Base-by-base conservation (phyloP, 2,888 invertebrate genomes). In the Cerastoderma edule region DNA sequence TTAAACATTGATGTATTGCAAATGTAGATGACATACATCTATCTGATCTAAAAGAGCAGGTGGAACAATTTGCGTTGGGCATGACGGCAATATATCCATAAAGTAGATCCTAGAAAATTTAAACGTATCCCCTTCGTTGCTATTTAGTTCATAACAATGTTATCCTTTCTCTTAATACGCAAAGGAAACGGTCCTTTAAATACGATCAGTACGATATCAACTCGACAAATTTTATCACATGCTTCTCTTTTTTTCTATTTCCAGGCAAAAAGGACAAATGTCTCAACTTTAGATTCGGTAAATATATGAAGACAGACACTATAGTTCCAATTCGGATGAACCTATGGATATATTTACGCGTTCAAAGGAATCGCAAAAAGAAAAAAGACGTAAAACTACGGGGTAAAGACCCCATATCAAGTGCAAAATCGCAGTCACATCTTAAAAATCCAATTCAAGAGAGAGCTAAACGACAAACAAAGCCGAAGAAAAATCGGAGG, bases 191-290 rank as follows among this genome's bases (percentile, higher is more conserved):
- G n/a, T n/a, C n/a, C n/a, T n/a, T n/a, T n/a, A n/a, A n/a, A n/a
- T n/a, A n/a, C n/a, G n/a, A n/a, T n/a, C n/a, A n/a, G n/a, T n/a
- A n/a, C n/a, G n/a, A n/a, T n/a, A n/a, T n/a, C n/a, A n/a, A n/a
- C n/a, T n/a, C n/a, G n/a, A n/a, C n/a, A n/a, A n/a, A n/a, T n/a
- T n/a, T n/a, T n/a, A n/a, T n/a, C n/a, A n/a, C n/a, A n/a, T n/a
- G n/a, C n/a, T n/a, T n/a, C n/a, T n/a, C n/a, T n/a, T 57, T 50
- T 53, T 50, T 44, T 75, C 27, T 75, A 28, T 66, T 75, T 75
- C 57, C 75, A 75, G 75, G 69, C 22, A 64, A 69, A 30, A 54
- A 57, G 48, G 70, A 75, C 30, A 57, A 57, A 66, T 75, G 75
- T 65, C 60, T 75, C 19, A 54, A 48, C 28, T 75, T 75, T 30